These are phyloP conservation scores for Eilema sororculum DNA, from an alignment of 2,888 invertebrate species.

Conservation along the genomic window DNA sequence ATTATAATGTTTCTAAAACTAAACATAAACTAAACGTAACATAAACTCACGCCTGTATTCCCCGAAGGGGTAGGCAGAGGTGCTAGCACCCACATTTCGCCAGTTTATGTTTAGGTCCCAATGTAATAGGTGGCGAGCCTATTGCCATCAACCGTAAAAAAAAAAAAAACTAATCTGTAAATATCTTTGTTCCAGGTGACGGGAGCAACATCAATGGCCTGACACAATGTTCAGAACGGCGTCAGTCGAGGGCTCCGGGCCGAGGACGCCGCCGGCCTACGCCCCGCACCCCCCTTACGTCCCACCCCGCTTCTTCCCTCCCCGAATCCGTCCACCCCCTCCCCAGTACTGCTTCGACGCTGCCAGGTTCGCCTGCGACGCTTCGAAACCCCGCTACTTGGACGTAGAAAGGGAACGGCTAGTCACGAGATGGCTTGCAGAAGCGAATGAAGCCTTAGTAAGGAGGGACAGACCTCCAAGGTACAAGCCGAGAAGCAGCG, in stretches of 20 bases:
- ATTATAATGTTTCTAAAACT: too few species aligned
- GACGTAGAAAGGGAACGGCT: slow-evolving; percentile 83
- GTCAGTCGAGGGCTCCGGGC: slow-evolving; percentile 85
- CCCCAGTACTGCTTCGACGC: slow-evolving; percentile 86
- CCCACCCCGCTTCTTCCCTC: slow-evolving; percentile 82
- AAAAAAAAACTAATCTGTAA: background rate
- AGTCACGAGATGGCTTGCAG: slow-evolving; percentile 83
- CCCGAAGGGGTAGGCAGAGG: too few species aligned
- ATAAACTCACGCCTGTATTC: too few species aligned
- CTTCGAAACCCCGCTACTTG: slow-evolving; percentile 81
- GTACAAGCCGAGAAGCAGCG: slow-evolving; percentile 82
- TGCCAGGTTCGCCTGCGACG: slow-evolving; percentile 84
- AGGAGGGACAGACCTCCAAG: slow-evolving; percentile 79
- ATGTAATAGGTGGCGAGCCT: too few species aligned
- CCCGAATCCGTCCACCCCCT: slow-evolving; percentile 80
- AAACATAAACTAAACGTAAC: too few species aligned
- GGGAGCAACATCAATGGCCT: slow-evolving; percentile 76
- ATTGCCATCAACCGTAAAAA: too few species aligned
- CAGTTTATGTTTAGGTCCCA: too few species aligned
- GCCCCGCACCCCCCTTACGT: slow-evolving; percentile 82
- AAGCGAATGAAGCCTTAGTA: slow-evolving; percentile 83
- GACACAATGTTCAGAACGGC: slow-evolving; percentile 84
- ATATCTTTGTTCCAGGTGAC: slow-evolving; percentile 69
- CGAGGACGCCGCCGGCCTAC: slow-evolving; percentile 84
- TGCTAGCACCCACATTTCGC: too few species aligned